Percentiles rank a stretch among this genome's conserved stretches.
Conservation (phyloP, 1,140 invertebrate species). For the Lordiphosa collinella region DNA sequence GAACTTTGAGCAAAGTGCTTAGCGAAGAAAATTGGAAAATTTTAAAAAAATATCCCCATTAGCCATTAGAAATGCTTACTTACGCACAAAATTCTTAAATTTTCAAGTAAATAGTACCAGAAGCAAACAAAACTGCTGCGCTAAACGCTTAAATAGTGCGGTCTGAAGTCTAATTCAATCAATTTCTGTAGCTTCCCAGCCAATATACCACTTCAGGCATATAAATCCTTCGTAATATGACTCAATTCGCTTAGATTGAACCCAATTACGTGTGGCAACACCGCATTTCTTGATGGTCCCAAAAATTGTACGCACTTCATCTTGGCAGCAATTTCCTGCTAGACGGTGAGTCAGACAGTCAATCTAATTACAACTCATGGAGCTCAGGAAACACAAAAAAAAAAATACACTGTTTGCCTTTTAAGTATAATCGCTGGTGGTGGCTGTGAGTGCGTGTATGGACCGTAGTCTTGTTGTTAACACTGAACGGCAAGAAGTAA, state of each 20-base stretch:
- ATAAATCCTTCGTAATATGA: too few species aligned
- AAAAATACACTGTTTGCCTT: constrained; percentile 5
- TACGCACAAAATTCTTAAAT: too few species aligned
- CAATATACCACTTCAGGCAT: too few species aligned
- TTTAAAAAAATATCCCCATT: neutral
- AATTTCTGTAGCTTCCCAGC: too few species aligned
- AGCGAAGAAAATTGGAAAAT: neutral
- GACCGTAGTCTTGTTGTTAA: constrained; percentile 52
- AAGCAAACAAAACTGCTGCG: too few species aligned
- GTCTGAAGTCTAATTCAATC: too few species aligned
- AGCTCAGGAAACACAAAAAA: constrained; percentile 6
- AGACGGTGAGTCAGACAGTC: constrained; percentile 8
- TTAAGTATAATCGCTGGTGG: neutral
- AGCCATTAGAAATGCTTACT: too few species aligned
- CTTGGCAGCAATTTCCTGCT: constrained; percentile 54
- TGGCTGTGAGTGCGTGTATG: constrained; percentile 3
- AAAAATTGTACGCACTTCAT: constrained; percentile 24
- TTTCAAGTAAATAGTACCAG: too few species aligned
- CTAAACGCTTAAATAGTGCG: too few species aligned
- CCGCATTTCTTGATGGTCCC: neutral
- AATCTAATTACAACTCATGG: constrained; percentile 36
- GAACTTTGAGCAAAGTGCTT: too few species aligned
- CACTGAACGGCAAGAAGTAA: constrained; percentile 33
- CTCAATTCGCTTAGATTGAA: too few species aligned
- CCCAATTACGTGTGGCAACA: too few species aligned